Base-by-base conservation (phyloP, 2,888 invertebrate genomes). In the Lysandra coridon region DNA sequence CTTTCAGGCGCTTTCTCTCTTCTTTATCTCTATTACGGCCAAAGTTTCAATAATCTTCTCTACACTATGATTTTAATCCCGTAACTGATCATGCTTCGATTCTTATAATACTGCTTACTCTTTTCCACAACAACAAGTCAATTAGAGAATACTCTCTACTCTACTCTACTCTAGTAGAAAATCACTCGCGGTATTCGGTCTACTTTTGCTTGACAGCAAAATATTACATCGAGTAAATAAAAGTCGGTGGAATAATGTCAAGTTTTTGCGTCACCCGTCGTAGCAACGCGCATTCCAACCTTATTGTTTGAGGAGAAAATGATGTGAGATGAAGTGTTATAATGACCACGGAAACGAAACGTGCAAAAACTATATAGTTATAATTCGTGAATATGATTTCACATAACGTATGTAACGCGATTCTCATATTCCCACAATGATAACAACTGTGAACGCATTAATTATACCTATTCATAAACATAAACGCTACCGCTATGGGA, bases 401-500 rank as follows among this genome's bases (percentile, higher is more conserved):
- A 81, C 81, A 81, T 82, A 79, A 80, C 62, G 78, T 77, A 79
- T 78, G 78, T 79, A 62, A 33, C 40, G 75, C 76, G 79, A 80
- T 74, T 85, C 53, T 33, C 57, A 76, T 37, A 17, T 7, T 85
- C 84, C 82, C 85, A 85, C 84, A 82, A 80, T 81, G 82, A 82
- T 82, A 81, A 77, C 76, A 76, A 69, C 78, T 84, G 84, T 80
- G 85, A 84, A 83, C 83, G 80, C 79, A 81, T 82, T 85, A 84
- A 84, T 84, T 84, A 81, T 69, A 83, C 81, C 83, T 83, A 80
- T 81, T 80, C 80, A 74, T 80, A 80, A 82, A 80, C 78, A 80
- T 81, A 83, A 83, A 83, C 53, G 82, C 79, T 77, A 77, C 83
- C 83, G 84, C 82, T 80, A 82, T 84, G 84, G 79, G 84, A 84